phyloP scores from a whole-genome alignment of 2,888 invertebrate genomes.

The Agrenia bidenticulata region DNA sequence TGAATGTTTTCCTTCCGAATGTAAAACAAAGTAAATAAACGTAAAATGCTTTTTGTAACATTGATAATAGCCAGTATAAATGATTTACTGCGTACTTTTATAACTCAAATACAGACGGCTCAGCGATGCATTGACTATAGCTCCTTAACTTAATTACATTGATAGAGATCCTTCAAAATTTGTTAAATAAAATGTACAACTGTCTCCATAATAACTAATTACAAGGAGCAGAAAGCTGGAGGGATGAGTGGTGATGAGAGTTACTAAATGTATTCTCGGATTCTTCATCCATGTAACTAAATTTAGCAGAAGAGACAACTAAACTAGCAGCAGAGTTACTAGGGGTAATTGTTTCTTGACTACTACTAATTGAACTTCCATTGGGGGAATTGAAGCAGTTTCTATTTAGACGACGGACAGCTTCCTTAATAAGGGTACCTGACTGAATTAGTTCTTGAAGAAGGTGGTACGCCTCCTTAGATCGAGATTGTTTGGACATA shows the following conservation, averaged over 20 bases:
- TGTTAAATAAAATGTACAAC: constrained; percentile 5
- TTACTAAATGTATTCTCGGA: not conserved
- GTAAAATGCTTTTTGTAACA: not conserved
- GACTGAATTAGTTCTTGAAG: constrained; percentile 44
- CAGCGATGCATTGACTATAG: constrained; percentile 6
- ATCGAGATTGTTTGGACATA: constrained; percentile 37
- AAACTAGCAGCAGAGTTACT: constrained; percentile 17
- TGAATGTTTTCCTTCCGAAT: too few relatives aligned
- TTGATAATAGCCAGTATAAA: not conserved
- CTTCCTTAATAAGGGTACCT: constrained; percentile 45
- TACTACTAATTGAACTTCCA: constrained; percentile 18
- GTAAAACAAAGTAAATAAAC: too few relatives aligned
- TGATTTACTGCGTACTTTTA: not conserved
- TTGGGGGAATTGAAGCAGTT: constrained; percentile 38
- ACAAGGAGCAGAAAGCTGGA: constrained; percentile 13
- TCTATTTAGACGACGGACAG: constrained; percentile 45
- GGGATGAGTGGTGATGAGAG: constrained; percentile 12
- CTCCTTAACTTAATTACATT: not conserved
- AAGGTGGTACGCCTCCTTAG: constrained; percentile 42
- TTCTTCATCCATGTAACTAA: constrained; percentile 18
- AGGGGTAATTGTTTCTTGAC: constrained; percentile 7
- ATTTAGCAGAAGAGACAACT: constrained; percentile 15
- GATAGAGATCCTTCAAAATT: constrained; percentile 24
- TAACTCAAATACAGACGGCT: not conserved
- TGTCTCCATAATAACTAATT: not conserved